Percentiles rank a stretch among this genome's conserved stretches.
Conservation (phyloP, 2,113 vertebrate genomes). For the Chauna torquata region DNA sequence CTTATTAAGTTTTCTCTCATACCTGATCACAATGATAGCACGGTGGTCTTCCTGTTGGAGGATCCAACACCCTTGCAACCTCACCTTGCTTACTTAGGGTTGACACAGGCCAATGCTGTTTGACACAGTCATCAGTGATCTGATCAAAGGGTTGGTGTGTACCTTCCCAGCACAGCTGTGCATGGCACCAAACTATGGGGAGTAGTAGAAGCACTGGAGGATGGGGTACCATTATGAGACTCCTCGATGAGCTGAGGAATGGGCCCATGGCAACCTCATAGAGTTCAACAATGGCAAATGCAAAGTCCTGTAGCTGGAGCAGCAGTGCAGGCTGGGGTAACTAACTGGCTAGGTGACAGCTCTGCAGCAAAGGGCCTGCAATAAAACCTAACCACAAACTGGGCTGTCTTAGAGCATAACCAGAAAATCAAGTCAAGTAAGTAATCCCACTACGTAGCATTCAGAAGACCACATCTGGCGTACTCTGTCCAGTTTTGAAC, state of each 20-base stretch:
- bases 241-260: neutral
- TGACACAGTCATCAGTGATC: neutral
- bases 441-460: neutral
- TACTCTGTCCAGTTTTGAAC: neutral
- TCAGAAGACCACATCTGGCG: neutral
- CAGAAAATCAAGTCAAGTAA: neutral
- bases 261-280: neutral
- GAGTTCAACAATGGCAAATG: neutral
- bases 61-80: neutral
- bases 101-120: neutral
- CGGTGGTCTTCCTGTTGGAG: neutral
- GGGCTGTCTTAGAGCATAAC: neutral
- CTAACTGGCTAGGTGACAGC: neutral
- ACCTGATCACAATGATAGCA: neutral
- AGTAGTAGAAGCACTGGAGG: neutral
- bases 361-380: neutral
- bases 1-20: neutral
- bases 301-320: neutral
- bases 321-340: neutral
- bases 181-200: neutral
- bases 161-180: neutral
- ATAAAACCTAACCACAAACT: neutral
- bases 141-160: neutral
- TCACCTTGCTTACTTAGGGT: neutral
- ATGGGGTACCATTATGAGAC: neutral